Percentiles rank a stretch among this genome's conserved stretches.
phyloP scores from a whole-genome alignment of 2,113 vertebrate genomes.

The Onychorhynchus coronatus region DNA sequence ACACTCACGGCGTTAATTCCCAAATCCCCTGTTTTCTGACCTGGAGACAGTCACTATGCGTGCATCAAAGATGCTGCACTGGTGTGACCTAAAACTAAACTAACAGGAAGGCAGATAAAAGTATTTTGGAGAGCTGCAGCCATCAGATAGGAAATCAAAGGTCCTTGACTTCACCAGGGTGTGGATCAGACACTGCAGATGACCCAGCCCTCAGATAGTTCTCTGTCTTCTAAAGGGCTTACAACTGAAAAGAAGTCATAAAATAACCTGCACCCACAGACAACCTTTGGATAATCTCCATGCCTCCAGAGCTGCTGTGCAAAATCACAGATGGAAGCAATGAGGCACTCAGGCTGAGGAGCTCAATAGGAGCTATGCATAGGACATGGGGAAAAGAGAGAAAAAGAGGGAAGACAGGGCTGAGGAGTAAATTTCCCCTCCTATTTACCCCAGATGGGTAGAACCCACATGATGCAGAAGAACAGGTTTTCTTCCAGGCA shows the following conservation, averaged over 20 bases:
- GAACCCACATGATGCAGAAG: neutral
- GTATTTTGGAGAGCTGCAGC: neutral
- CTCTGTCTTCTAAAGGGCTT: neutral
- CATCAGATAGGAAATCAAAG: neutral
- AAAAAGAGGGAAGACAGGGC: neutral
- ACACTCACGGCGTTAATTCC: neutral
- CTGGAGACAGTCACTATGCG: neutral
- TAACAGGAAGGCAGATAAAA: neutral
- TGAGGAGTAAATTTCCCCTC: neutral
- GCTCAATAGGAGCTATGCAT: no score
- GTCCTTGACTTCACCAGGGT: neutral
- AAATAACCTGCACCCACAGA: neutral
- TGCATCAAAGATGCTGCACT: neutral
- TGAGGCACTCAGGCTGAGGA: neutral
- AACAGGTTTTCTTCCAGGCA: neutral
- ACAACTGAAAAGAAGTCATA: neutral
- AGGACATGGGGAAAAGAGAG: neutral
- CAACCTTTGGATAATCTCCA: neutral
- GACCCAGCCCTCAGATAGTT: neutral
- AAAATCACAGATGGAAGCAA: neutral
- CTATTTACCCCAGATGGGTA: neutral
- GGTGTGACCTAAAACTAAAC: neutral
- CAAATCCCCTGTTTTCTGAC: accelerated
- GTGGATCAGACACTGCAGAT: neutral
- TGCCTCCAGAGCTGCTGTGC: neutral